Percentiles rank a stretch among this genome's conserved stretches.
Conservation (phyloP, 2,888 invertebrate genomes). For the Carabus problematicus region DNA sequence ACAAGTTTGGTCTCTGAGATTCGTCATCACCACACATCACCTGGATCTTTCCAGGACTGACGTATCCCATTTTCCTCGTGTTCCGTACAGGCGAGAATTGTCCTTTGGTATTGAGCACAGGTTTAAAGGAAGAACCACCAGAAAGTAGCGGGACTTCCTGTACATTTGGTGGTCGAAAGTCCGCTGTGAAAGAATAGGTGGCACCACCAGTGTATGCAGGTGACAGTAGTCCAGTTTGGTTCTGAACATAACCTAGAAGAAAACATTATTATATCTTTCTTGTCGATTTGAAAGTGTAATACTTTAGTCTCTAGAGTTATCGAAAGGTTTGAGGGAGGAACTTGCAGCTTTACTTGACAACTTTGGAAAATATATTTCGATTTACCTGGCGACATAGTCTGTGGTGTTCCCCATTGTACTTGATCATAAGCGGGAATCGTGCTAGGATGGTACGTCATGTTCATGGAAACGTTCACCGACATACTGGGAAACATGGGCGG, state of each 20-base stretch:
- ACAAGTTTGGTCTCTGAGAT: slow-evolving; percentile 84
- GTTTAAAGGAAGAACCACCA: slow-evolving; percentile 65
- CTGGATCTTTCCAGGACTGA: slow-evolving; percentile 50
- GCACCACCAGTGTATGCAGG: slow-evolving; percentile 73
- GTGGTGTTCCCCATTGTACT: slow-evolving; percentile 77
- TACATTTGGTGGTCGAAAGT: slow-evolving; percentile 71
- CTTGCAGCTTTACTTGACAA: too few relatives aligned
- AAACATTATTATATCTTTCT: too few relatives aligned
- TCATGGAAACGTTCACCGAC: slow-evolving; percentile 97
- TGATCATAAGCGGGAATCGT: slow-evolving; percentile 31
- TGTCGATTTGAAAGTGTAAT: too few relatives aligned
- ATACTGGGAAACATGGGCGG: slow-evolving; percentile 83
- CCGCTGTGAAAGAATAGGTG: slow-evolving; percentile 84
- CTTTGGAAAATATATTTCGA: too few relatives aligned
- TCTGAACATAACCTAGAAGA: slow-evolving; percentile 69
- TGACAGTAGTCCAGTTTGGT: slow-evolving; percentile 68
- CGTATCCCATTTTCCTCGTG: slow-evolving; percentile 26
- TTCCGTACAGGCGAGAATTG: slow-evolving; percentile 33
- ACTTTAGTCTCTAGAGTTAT: too few relatives aligned
- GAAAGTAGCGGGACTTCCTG: slow-evolving; percentile 66
- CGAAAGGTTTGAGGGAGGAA: too few relatives aligned
- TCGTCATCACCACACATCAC: slow-evolving; percentile 73
- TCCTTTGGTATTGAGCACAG: slow-evolving; percentile 56
- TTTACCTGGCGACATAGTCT: slow-evolving; percentile 62
- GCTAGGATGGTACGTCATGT: slow-evolving; percentile 88